Percentiles rank a stretch among this genome's conserved stretches.
phyloP scores from a whole-genome alignment of 2,113 vertebrate genomes.

The Sciurus niger region DNA sequence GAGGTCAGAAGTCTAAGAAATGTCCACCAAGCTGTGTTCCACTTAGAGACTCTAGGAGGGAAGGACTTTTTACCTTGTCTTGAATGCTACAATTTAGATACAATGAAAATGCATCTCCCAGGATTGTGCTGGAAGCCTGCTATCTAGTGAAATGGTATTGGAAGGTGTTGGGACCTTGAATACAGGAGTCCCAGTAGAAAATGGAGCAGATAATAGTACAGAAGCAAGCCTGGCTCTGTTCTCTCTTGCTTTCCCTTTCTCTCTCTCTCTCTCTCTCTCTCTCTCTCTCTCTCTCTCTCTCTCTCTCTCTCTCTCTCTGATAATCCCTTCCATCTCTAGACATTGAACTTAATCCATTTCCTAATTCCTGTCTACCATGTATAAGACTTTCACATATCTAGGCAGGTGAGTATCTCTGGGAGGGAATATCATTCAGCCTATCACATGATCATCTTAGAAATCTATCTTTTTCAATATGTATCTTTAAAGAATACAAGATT shows the following conservation, averaged over 20 bases:
- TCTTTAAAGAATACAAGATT: neutral
- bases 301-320: neutral
- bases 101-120: too few species aligned
- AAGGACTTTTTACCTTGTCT: neutral
- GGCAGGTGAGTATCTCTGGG: neutral
- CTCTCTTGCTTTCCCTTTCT: neutral
- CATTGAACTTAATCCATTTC: neutral
- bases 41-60: fast-evolving
- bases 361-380: neutral
- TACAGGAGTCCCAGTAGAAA: neutral
- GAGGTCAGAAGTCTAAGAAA: neutral
- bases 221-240: neutral
- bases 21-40: fast-evolving
- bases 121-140: neutral
- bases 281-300: neutral
- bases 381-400: neutral
- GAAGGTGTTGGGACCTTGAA: too few species aligned
- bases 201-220: neutral
- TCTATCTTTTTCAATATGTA: neutral
- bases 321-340: neutral
- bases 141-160: neutral
- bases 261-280: neutral
- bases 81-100: neutral
- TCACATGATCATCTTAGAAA: neutral
- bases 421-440: neutral